Percentiles rank a stretch among this genome's conserved stretches.
Evolutionary conservation across 1,140 invertebrate species (phyloP).

Genomic region (Chymomyza costata): DNA sequence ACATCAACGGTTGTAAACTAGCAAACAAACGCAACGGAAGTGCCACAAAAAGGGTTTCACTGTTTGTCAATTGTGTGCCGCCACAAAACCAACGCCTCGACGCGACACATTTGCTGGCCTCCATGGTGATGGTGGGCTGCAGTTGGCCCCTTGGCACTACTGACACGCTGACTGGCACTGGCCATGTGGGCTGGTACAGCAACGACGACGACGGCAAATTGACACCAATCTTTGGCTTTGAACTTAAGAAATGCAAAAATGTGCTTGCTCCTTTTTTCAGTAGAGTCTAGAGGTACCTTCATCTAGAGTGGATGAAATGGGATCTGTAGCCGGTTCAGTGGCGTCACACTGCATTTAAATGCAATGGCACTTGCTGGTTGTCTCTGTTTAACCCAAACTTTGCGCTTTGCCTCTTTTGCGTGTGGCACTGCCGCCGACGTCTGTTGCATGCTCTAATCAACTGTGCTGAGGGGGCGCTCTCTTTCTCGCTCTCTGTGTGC

Average conservation of each 20-base stretch:
- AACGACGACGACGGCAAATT: conserved; percentile 11
- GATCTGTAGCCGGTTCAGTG: conserved; percentile 11
- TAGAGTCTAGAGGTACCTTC: too few relatives aligned
- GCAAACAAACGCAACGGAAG: conserved; percentile 69
- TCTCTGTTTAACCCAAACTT: too few relatives aligned
- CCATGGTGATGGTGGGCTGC: not conserved
- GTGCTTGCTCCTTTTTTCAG: too few relatives aligned
- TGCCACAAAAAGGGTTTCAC: conserved; percentile 70
- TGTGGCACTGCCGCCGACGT: conserved; percentile 5
- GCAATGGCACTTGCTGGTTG: conserved; percentile 25
- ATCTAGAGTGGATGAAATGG: too few relatives aligned
- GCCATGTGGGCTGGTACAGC: conserved; percentile 2
- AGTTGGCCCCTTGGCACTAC: conserved; percentile 26
- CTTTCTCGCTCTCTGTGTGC: not conserved
- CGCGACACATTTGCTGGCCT: not conserved
- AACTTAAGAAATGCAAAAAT: conserved; percentile 63
- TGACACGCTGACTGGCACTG: conserved; percentile 34
- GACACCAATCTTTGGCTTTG: conserved; percentile 1
- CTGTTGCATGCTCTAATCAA: conserved; percentile 6
- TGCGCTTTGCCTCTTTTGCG: conserved; percentile 13
- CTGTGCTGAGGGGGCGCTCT: not conserved
- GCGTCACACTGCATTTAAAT: conserved; percentile 38
- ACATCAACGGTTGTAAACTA: conserved; percentile 49
- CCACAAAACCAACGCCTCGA: conserved; percentile 57
- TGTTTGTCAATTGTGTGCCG: conserved; percentile 69